Base-by-base conservation (phyloP, 2,113 vertebrate genomes). In the Neotragus pygmaeus region DNA sequence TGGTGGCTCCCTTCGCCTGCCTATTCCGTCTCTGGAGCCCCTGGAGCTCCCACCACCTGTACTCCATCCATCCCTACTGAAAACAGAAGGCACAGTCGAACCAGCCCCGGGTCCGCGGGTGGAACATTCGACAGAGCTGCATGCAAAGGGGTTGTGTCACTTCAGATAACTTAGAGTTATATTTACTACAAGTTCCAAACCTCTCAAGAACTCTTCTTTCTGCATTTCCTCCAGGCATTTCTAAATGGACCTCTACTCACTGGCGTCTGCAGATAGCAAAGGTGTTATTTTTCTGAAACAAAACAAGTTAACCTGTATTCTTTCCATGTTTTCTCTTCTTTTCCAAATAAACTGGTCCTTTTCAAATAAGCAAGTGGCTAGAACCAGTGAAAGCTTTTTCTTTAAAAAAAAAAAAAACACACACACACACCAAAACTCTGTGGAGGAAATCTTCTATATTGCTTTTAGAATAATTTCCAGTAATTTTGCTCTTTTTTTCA, bases 1-100 rank as follows among this genome's bases (percentile, higher is more conserved):
- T 90, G 58, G 84, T 90, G 93, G 92, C 90, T 96, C 57, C 94
- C 91, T 96, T 95, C 96, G 80, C 88, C 53, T 94, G 86, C 84
- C 47, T 49, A 78, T 92, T 90, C 96, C 49, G 90, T 95, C 94
- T 94, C 80, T 2, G 78, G 96, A 96, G 60, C 4, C 73, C 86
- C 83, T 25, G 51, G 88, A 77, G 73, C 36, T 15, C 11, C 1
- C 0, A 0, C n/a, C 16, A 4, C 3, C 36, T 1, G 9, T 0
- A 1, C 17, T 5, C 23, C 23, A 9, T 25, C 4, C 1, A 0
- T 2, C 70, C 39, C 21, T 7, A 5, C 19, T 7, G 33, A 49
- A 51, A 57, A 25, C 3, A 27, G 49, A 27, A 80, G 78, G 33
- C 4, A 12, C 12, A 15, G 36, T 21, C 14, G 30, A 39, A 3